Percentiles rank a stretch among this genome's conserved stretches.
Evolutionary conservation across 2,797 vertebrate species (phyloP).

Genomic region (Sus cebifrons): DNA sequence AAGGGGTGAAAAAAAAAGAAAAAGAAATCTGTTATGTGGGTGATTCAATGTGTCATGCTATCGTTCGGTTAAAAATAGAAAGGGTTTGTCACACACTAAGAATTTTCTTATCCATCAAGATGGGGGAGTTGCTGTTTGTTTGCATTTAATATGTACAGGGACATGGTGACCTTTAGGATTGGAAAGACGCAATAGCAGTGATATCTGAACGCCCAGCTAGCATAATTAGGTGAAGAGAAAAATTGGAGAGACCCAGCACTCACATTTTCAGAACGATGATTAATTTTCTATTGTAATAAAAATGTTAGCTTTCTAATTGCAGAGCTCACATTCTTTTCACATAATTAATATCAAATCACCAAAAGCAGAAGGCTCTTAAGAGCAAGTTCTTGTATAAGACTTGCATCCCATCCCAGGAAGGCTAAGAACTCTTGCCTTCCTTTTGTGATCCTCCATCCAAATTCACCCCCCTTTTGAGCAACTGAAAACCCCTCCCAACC

Average conservation of each 20-base stretch:
- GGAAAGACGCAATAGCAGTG: conserved; percentile 60
- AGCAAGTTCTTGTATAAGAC: conserved; percentile 54
- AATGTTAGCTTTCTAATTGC: conserved; percentile 76
- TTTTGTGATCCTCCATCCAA: background rate
- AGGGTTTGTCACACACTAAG: conserved; percentile 52
- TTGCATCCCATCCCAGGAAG: background rate
- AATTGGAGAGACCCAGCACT: conserved; percentile 40
- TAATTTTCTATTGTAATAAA: conserved; percentile 80
- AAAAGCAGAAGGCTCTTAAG: conserved; percentile 74
- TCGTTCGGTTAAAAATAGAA: conserved; percentile 65
- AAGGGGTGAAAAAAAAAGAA: conserved; percentile 63
- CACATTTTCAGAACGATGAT: conserved; percentile 66
- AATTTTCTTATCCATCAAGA: conserved; percentile 28
- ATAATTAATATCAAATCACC: conserved; percentile 77
- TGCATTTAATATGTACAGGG: conserved; percentile 63
- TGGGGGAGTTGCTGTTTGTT: background rate
- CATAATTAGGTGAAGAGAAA: conserved; percentile 79
- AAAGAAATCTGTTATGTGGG: conserved; percentile 58
- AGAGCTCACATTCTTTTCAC: conserved; percentile 74
- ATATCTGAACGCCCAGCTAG: conserved; percentile 41
- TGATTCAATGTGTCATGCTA: conserved; percentile 11
- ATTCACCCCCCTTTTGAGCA: background rate
- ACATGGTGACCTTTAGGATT: conserved; percentile 68
- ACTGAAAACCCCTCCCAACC: background rate
- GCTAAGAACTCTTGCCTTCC: background rate